phyloP scores from a whole-genome alignment of 2,888 invertebrate species.

The Eurytoma adleriae region DNA sequence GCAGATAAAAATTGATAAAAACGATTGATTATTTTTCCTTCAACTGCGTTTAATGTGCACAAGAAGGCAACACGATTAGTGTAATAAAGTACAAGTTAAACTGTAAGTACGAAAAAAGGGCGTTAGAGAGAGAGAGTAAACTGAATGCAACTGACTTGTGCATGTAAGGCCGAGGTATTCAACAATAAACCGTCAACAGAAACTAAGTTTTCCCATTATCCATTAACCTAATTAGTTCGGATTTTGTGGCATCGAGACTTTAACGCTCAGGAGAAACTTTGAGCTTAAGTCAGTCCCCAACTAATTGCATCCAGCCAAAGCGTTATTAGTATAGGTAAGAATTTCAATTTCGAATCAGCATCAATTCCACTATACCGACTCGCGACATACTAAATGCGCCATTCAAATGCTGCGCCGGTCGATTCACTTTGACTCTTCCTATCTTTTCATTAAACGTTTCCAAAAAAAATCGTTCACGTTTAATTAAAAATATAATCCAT shows the following conservation, averaged over 20 bases:
- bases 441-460: no score
- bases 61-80: no score
- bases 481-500: no score
- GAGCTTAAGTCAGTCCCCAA: slow-evolving; percentile 56
- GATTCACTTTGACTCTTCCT: no score
- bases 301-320: neutral
- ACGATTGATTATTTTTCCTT: no score
- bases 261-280: slow-evolving; percentile 55
- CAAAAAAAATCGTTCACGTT: no score
- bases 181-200: slow-evolving; percentile 71
- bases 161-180: slow-evolving; percentile 53
- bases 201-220: slow-evolving; percentile 72
- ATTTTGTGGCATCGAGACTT: slow-evolving; percentile 68
- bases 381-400: no score
- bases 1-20: no score
- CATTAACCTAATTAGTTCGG: slow-evolving; percentile 73
- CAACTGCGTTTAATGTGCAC: no score
- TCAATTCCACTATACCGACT: neutral
- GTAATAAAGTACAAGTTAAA: no score
- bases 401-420: no score
- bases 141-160: neutral
- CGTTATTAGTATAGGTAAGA: slow-evolving; percentile 3
- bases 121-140: neutral
- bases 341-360: neutral
- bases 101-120: slow-evolving; percentile 1